phyloP scores from a whole-genome alignment of 1,140 invertebrate genomes.

The Apis mellifera region Amel_HAv3.1 CM009943.2:5372001-5372500 shows the following conservation, averaged over 20 bases:
- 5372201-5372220: conserved; percentile 82
- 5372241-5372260: conserved; percentile 70
- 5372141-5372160: conserved; percentile 66
- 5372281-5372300: background rate
- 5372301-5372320: too few species aligned
- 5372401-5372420: conserved; percentile 9
- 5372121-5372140: conserved; percentile 57
- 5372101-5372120: background rate
- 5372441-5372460: conserved; percentile 55
- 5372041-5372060: background rate
- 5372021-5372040: conserved; percentile 13
- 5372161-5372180: conserved; percentile 81
- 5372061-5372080: background rate
- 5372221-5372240: conserved; percentile 54
- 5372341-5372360: background rate
- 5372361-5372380: too few species aligned
- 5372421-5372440: conserved; percentile 46
- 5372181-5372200: conserved; percentile 81
- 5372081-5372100: background rate
- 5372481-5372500: conserved; percentile 64
- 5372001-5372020: background rate
- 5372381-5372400: background rate
- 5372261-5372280: conserved; percentile 58
- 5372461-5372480: conserved; percentile 35
- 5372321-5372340: background rate